phyloP scores from a whole-genome alignment of 1,140 invertebrate species.

The Daktulosphaira vitifoliae region DNA sequence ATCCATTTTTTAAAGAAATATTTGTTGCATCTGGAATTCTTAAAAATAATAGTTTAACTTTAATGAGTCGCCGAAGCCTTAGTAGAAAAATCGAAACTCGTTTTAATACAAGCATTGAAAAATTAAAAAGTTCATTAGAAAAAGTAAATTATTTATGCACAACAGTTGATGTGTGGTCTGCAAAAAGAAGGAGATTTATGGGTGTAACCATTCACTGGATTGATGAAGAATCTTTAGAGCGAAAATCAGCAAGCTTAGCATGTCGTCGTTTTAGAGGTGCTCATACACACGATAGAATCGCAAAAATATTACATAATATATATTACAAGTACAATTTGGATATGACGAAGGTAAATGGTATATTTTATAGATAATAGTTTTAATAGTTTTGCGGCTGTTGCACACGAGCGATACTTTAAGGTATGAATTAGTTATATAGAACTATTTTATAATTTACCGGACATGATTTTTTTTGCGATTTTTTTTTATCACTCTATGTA shows the following conservation, averaged over 20 bases:
- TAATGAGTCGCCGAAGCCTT: no score
- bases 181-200: conserved; percentile 1
- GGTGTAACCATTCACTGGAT: background rate
- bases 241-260: background rate
- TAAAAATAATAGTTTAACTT: no score
- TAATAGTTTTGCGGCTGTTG: background rate
- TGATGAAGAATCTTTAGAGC: background rate
- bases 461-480: no score
- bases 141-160: background rate
- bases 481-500: no score
- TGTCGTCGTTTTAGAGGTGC: conserved; percentile 4
- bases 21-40: no score
- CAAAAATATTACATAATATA: background rate
- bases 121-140: background rate
- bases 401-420: no score
- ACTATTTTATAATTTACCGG: no score
- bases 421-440: no score
- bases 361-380: background rate
- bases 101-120: no score
- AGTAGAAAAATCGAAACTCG: no score
- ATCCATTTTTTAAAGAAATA: no score
- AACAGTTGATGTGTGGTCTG: background rate
- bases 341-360: background rate
- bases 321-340: conserved; percentile 4
- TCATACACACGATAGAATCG: background rate